A percentile compares a stretch with the other conserved stretches of the same genome.
These are phyloP conservation scores for Platygyra sinensis DNA, from an alignment of 64 coral and sea anemone genomes.

Conservation along the genomic window DNA sequence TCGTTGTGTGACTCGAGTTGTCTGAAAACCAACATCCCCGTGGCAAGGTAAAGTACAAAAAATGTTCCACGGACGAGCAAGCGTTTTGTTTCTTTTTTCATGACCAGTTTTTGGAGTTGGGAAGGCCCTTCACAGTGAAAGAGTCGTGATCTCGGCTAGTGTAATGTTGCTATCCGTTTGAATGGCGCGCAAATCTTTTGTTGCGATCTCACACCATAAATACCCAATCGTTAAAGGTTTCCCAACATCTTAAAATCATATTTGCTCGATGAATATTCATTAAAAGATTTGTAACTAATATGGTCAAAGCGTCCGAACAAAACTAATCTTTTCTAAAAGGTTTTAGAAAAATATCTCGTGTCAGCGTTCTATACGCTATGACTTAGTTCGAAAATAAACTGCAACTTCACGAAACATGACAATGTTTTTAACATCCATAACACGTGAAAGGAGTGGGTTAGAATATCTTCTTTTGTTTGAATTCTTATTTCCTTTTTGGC, in stretches of 20 bases:
- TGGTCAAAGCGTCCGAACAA: background rate
- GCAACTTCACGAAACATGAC: background rate
- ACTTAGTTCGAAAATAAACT: background rate
- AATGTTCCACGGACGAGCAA: constrained; percentile 72
- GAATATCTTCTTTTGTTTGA: background rate
- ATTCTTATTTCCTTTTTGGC: background rate
- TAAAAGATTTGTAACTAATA: constrained; percentile 5
- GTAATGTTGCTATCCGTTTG: background rate
- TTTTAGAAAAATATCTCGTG: background rate
- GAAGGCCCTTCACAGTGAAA: background rate
- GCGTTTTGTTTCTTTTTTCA: constrained; percentile 73
- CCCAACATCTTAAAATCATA: background rate
- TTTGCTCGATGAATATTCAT: constrained; percentile 24
- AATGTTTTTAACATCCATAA: background rate
- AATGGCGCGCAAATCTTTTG: constrained; percentile 7
- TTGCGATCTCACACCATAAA: background rate
- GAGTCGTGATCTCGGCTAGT: background rate
- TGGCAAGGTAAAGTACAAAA: constrained; percentile 71
- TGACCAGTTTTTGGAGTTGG: background rate
- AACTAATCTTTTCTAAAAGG: background rate
- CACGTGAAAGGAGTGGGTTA: background rate
- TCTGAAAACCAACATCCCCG: constrained; percentile 83
- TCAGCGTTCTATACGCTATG: background rate
- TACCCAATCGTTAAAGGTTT: background rate
- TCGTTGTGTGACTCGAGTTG: constrained; percentile 83